A percentile compares a stretch with the other conserved stretches of the same genome.
Evolutionary conservation across 2,797 vertebrate genomes (phyloP).

Genomic region (Poliocrania exsul): DNA sequence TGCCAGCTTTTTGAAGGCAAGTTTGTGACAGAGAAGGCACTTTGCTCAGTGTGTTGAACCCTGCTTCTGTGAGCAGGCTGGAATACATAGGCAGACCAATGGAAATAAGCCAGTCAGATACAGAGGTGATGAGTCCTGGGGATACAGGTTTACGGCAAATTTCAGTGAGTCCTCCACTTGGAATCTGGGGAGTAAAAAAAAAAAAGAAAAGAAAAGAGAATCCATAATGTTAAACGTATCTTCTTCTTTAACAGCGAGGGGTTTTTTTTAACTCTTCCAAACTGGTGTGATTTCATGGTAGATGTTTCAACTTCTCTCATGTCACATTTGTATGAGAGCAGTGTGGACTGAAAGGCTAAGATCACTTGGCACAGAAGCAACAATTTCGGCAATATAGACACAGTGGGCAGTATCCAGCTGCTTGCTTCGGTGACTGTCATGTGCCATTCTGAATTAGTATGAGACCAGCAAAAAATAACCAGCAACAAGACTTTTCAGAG

Average conservation of each 20-base stretch:
- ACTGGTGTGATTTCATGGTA: neutral
- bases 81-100: slow-evolving; percentile 95
- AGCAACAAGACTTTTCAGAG: neutral
- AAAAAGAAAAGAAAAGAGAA: neutral
- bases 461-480: neutral
- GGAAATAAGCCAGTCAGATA: slow-evolving; percentile 93
- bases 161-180: slow-evolving; percentile 92
- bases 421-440: neutral
- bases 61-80: slow-evolving; percentile 80
- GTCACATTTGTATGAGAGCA: neutral
- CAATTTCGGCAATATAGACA: neutral
- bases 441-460: neutral
- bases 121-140: slow-evolving; percentile 81
- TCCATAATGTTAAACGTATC: neutral
- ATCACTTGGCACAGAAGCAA: neutral
- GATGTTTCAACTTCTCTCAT: neutral
- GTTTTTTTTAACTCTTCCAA: neutral
- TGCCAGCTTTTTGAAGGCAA: slow-evolving; percentile 85
- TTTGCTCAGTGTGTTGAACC: slow-evolving; percentile 84
- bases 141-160: slow-evolving; percentile 89
- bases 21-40: slow-evolving; percentile 89
- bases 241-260: neutral
- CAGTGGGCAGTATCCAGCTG: neutral
- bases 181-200: slow-evolving; percentile 82
- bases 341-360: neutral